Base-by-base conservation (phyloP, 1,140 invertebrate species). In the Procambarus virginalis region DNA sequence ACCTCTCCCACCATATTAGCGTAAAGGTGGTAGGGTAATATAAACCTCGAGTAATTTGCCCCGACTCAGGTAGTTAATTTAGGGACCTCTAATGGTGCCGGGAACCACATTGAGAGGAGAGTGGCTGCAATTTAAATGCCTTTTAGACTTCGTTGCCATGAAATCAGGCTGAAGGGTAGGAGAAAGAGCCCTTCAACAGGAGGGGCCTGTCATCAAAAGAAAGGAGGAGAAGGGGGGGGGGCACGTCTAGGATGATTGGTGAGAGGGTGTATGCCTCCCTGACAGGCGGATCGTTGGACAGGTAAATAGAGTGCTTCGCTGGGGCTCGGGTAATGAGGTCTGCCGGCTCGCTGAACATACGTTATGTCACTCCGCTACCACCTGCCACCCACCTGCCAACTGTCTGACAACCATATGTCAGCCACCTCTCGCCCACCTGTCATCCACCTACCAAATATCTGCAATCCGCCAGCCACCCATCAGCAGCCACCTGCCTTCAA, bases 81-180 rank as follows among this genome's bases (percentile, higher is more conserved):
- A n/a, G 8, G n/a, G 3, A 6, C 3, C 68, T 34, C 6, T 73
- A 73, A 34, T 73, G 68, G 20, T 14, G 68, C 2, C 14, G 68
- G 6, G 68, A 10, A 5, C 20, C n/a, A 34, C 22, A 73, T 73
- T 22, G n/a, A 73, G 68, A 64, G n/a, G 0, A 22, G 68, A 73
- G 68, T 73, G 68, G n/a, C 68, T 22, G n/a, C 20, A 34, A 73
- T 34, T 73, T 73, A 73, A 73, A 73, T 73, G 68, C 68, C 68
- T 34, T 73, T 73, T 73, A 2, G 68, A 20, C 20, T 34, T 73
- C 68, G n/a, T 73, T 73, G 68, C 68, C 22, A 73, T 73, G 68
- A 73, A 73, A 73, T 73, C 68, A 73, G 68, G 68, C 6, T 73
- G 68, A 73, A 73, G 20, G 68, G 68, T 34, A 22, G 68, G 14